Base-by-base conservation (phyloP, 1,140 invertebrate species). In the Thaumatotibia leucotreta region DNA sequence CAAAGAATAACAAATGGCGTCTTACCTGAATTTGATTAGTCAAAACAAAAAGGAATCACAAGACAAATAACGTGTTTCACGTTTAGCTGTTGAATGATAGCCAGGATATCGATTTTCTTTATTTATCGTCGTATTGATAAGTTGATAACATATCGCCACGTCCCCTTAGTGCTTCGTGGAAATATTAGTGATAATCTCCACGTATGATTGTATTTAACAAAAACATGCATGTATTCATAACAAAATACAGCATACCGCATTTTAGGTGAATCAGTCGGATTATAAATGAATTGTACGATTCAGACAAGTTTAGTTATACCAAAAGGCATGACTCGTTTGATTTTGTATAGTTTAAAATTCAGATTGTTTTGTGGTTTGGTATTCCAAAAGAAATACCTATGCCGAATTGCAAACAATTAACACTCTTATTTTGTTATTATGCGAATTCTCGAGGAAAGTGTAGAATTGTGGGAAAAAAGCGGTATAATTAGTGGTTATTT, bases 11-110 rank as follows among this genome's bases (percentile, higher is more conserved):
- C n/a, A n/a, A 45, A 45, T 20, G 9, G 1, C 10, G n/a, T 8
- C 23, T 29, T 27, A 58, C 52, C 52, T 58, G 24, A 11, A 4
- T 29, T 14, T 29, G n/a, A 58, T 58, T 27, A 58, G 27, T 58
- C 52, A 50, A 4, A 31, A 31, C 6, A n/a, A 58, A 58, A 29
- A 0, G 14, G 29, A 29, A 29, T 29, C 52, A 58, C 24, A 3
- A 11, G 29, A 58, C 52, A 31, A 58, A 24, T 58, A 0, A 17
- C 4, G 27, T 58, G n/a, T 11, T 5, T 31, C 24, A 24, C 14
- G 52, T 58, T 58, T 58, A 14, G 23, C 29, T 2, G 52, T 24
- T 31, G 52, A 58, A 58, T 58, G 52, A 58, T 58, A 58, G 24
- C 27, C 24, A 27, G 24, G 52, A n/a, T 31, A 58, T 58, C 52